Conservation (phyloP, 2,797 vertebrate species). For the Anguilla obscura region DNA sequence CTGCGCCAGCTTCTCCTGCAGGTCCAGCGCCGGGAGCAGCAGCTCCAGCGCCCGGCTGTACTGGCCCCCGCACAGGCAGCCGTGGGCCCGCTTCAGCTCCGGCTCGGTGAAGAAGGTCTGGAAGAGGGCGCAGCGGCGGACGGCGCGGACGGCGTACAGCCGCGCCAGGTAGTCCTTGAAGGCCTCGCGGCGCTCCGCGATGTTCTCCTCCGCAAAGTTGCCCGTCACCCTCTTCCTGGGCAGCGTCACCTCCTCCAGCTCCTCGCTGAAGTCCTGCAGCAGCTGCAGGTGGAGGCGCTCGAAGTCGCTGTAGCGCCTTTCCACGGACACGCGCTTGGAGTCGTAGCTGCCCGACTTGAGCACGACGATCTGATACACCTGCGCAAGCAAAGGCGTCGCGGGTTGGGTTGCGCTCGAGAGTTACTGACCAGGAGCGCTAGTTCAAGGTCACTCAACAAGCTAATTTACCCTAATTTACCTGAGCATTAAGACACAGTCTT, state of each 20-base stretch:
- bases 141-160: slow-evolving; percentile 70
- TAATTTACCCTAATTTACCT: neutral
- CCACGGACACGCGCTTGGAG: slow-evolving; percentile 72
- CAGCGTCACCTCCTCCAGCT: slow-evolving; percentile 84
- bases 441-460: neutral
- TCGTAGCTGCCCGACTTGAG: slow-evolving; percentile 91
- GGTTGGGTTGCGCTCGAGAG: neutral
- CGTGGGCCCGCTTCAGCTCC: slow-evolving; percentile 76
- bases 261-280: slow-evolving; percentile 76
- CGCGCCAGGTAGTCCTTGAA: slow-evolving; percentile 83
- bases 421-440: neutral
- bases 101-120: slow-evolving; percentile 77
- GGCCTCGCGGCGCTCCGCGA: slow-evolving; percentile 77
- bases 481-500: neutral
- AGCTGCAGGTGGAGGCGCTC: slow-evolving; percentile 78
- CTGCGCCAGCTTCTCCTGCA: slow-evolving; percentile 81
- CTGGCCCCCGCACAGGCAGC: slow-evolving; percentile 81
- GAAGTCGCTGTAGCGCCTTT: slow-evolving; percentile 90
- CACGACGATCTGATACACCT: slow-evolving; percentile 86
- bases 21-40: slow-evolving; percentile 68
- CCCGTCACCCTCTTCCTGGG: slow-evolving; percentile 81
- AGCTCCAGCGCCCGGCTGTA: slow-evolving; percentile 72
- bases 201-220: slow-evolving; percentile 79
- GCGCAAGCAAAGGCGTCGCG: neutral
- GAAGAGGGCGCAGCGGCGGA: slow-evolving; percentile 75